Percentiles rank a stretch among this genome's conserved stretches.
Conservation (phyloP, 2,888 invertebrate genomes). For the Tetragnatha montana region DNA sequence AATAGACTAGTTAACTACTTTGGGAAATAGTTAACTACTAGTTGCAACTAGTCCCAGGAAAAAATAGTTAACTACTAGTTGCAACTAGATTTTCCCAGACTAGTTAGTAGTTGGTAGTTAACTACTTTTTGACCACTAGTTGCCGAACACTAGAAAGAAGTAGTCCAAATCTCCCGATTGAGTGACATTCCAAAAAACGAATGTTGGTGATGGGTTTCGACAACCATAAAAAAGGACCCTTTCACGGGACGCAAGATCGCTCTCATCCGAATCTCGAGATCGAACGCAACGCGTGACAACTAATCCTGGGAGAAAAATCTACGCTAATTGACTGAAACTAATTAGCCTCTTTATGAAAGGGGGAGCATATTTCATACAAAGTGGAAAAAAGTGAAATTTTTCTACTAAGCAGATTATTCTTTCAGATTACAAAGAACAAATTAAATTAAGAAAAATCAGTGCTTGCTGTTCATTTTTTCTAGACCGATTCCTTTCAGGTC, state of each 20-base stretch:
- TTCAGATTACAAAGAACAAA: background rate
- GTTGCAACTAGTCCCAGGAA: too few species aligned
- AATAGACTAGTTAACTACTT: too few species aligned
- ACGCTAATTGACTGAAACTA: slow-evolving; percentile 32
- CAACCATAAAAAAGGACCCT: background rate
- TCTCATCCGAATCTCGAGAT: slow-evolving; percentile 9
- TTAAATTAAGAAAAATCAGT: background rate
- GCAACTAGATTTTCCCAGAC: too few species aligned
- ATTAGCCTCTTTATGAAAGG: slow-evolving; percentile 8
- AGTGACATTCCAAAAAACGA: background rate
- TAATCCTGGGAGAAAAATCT: slow-evolving; percentile 17
- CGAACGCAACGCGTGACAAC: slow-evolving; percentile 10
- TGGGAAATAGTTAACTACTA: too few species aligned
- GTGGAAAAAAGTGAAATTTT: background rate
- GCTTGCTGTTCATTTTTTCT: background rate
- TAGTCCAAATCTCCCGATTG: too few species aligned
- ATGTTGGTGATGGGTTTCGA: background rate
- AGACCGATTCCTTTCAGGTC: background rate
- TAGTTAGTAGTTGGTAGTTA: too few species aligned
- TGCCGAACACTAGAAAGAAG: too few species aligned
- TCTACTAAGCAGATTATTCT: background rate
- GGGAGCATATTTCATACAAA: slow-evolving; percentile 29
- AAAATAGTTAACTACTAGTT: too few species aligned
- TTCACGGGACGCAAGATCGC: background rate
- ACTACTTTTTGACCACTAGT: too few species aligned